These are phyloP conservation scores for Calliopum simillimum DNA, from an alignment of 2,888 invertebrate species.

Conservation along the genomic window DNA sequence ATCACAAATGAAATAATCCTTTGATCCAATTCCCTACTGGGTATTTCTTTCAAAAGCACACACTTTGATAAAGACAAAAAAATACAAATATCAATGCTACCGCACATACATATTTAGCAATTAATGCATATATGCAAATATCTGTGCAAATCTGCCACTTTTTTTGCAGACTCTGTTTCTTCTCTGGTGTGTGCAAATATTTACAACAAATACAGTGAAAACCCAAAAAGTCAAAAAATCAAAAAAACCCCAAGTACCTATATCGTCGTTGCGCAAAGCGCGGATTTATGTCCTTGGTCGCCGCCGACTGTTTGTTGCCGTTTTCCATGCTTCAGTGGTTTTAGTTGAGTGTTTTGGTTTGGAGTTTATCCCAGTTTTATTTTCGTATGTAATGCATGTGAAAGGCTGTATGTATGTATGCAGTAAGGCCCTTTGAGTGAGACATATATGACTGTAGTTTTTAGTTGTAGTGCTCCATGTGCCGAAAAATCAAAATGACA, in stretches of 20 bases:
- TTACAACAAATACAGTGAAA: constrained; percentile 25
- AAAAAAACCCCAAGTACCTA: neutral
- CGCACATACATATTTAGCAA: neutral
- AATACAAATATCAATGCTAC: neutral
- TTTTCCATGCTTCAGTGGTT: neutral
- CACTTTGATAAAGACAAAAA: neutral
- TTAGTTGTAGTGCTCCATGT: no score
- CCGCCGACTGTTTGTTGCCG: no score
- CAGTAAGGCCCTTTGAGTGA: no score
- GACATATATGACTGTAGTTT: no score
- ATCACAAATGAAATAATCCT: no score
- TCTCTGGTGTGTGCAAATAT: constrained; percentile 4
- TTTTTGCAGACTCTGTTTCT: neutral
- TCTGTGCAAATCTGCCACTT: constrained; percentile 50
- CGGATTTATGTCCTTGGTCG: constrained; percentile 11
- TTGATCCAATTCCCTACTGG: no score
- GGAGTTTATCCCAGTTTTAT: neutral
- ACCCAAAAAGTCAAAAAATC: constrained; percentile 2
- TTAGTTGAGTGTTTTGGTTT: neutral
- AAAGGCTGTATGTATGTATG: no score
- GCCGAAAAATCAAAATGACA: no score
- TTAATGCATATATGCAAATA: constrained; percentile 53
- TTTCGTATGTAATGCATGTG: no score
- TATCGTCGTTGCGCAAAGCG: constrained; percentile 14
- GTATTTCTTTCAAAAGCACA: constrained; percentile 1